Percentiles rank a stretch among this genome's conserved stretches.
phyloP scores from a whole-genome alignment of 1,140 invertebrate species.

The Globodera ellingtonae region DNA sequence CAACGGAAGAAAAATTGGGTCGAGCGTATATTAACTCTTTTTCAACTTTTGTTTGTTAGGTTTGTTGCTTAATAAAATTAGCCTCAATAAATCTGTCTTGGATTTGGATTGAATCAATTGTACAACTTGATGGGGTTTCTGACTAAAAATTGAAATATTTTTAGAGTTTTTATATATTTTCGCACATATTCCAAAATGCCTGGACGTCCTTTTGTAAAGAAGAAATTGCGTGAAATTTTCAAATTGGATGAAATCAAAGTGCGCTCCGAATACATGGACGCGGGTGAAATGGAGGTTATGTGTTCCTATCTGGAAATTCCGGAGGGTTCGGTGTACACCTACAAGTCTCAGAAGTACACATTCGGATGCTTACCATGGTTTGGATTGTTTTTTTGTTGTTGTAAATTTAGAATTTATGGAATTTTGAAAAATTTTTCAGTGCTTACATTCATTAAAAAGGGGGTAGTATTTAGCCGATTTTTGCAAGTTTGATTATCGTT shows the following conservation, averaged over 20 bases:
- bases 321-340: background rate
- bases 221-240: background rate
- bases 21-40: too few species aligned
- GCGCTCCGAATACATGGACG: constrained; percentile 15
- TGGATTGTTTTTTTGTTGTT: background rate
- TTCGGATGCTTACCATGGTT: constrained; percentile 26
- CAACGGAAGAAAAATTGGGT: too few species aligned
- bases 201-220: background rate
- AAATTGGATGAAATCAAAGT: background rate
- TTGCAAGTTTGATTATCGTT: too few species aligned
- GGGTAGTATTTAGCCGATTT: background rate
- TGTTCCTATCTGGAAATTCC: constrained; percentile 9
- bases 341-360: background rate
- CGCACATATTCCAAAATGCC: background rate
- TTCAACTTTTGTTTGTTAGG: too few species aligned
- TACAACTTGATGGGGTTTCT: too few species aligned
- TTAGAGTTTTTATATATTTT: too few species aligned
- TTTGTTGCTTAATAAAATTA: too few species aligned
- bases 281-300: constrained; percentile 18
- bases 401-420: background rate
- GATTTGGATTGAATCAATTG: too few species aligned
- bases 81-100: too few species aligned
- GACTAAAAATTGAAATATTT: too few species aligned
- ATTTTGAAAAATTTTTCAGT: background rate
- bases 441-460: background rate